Evolutionary conservation across 2,888 invertebrate genomes (phyloP), one percentile per base, ranked within the genome.

Genomic region (Acanthopleura granulata): DNA sequence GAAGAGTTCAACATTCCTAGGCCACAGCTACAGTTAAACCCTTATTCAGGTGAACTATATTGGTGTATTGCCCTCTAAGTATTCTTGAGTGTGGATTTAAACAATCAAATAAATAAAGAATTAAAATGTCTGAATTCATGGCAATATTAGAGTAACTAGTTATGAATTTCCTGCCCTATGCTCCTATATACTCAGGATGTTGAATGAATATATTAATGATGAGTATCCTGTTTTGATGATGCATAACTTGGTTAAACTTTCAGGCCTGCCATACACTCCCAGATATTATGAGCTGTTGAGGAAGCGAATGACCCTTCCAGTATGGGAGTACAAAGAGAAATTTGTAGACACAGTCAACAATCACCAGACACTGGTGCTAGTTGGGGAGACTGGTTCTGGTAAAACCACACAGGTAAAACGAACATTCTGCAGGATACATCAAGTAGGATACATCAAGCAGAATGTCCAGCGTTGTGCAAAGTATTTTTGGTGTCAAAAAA

Each of bases 351-450:
- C 97, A 61, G 92, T 99, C n/a, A 94, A 94, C 80, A 95, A 95
- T 75, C 95, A 98, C 91, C 99, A 99, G 88, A 96, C 96, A 80
- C 96, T 98, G 40, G 98, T 99, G 0, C 92, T 99, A 0, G 99
- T 99, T 4, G 99, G 99, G 84, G 99, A 99, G 90, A 99, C 91
- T 49, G 99, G 99, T n/a, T 98, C 98, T 0, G 99, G 99, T 0
- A 99, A 99, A 92, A 99, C 99, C 0, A 99, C 99, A 16, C 99
- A 98, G 87, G 91, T 91, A 81, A 71, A 72, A 40, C 40, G n/a
- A n/a, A n/a, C n/a, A n/a, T n/a, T n/a, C n/a, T n/a, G n/a, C n/a
- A n/a, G n/a, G n/a, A n/a, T n/a, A n/a, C n/a, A n/a, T n/a, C n/a
- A n/a, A n/a, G n/a, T n/a, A n/a, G n/a, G n/a, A n/a, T n/a, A n/a